Evolutionary conservation across 2,797 vertebrate genomes (phyloP).

Genomic region (Enteromius argenteus): DNA sequence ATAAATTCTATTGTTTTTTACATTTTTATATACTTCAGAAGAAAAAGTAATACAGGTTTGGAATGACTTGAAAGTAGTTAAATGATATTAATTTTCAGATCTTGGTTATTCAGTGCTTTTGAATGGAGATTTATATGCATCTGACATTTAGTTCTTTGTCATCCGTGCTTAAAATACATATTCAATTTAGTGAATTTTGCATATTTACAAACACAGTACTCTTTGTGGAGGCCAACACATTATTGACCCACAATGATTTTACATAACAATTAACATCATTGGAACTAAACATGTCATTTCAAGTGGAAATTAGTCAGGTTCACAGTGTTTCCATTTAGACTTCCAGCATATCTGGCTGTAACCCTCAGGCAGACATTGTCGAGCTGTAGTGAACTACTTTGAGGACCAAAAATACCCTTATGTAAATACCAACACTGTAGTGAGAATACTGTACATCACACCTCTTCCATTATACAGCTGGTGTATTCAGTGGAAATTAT

Average conservation of each 20-base stretch:
- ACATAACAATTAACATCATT: slow-evolving; percentile 4
- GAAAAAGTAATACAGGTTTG: not conserved
- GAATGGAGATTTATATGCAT: not conserved
- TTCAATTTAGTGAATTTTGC: not conserved
- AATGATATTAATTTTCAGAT: not conserved
- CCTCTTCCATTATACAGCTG: not conserved
- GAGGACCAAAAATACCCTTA: not conserved
- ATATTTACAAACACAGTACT: not conserved
- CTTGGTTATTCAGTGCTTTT: slow-evolving; percentile 1
- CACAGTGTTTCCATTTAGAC: not conserved
- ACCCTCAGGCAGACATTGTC: not conserved
- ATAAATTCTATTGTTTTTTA: not conserved
- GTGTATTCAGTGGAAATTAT: slow-evolving; percentile 2
- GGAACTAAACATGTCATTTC: not conserved
- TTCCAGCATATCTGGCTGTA: not conserved
- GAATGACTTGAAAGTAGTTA: not conserved
- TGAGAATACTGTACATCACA: not conserved
- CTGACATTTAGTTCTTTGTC: not conserved
- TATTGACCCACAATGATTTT: slow-evolving; percentile 3
- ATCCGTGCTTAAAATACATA: not conserved
- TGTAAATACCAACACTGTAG: slow-evolving; percentile 2
- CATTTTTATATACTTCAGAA: not conserved
- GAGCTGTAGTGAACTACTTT: not conserved
- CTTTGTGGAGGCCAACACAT: not conserved
- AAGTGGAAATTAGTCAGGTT: slow-evolving; percentile 1